Base-by-base conservation (phyloP, 2,113 vertebrate genomes). In the Callipepla californica region DNA sequence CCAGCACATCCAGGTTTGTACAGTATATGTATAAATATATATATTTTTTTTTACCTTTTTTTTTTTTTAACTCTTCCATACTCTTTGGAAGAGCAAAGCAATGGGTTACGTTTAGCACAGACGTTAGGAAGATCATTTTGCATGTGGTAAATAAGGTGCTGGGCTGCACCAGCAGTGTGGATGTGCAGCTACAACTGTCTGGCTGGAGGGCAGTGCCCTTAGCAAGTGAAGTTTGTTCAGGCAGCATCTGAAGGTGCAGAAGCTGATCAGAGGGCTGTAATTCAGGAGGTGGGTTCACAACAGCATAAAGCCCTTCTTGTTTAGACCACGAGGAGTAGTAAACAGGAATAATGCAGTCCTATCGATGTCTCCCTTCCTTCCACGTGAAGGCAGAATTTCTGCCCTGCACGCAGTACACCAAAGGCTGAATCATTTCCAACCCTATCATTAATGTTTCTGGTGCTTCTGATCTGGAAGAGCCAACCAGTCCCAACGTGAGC, bases 311-410 rank as follows among this genome's bases (percentile, higher is more conserved):
- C 13, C 7, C 42, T 70, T 53, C 45, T 34, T 3, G 20, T 26
- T 57, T 2, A 38, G n/a, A 25, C 28, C 17, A 19, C 1, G 65
- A 74, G 69, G 65, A 44, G 26, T 2, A 9, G 12, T 36, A 42
- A n/a, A 20, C 2, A 9, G 28, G 22, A 51, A 45, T 26, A 53
- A 2, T 2, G 0, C 38, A 7, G 1, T 11, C 74, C 80, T 19
- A 0, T 6, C 51, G 9, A 17, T 53, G 2, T 45, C 14, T 55
- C 34, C 58, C 38, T 82, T 89, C 50, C 57, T 67, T 67, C 34
- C 42, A 11, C 9, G 8, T 9, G 12, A 69, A 40, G 73, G 22
- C 21, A 78, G 61, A 89, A 44, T 57, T 77, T 22, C 51, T 15
- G 77, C 42, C 40, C 25, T 55, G 3, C 0, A 1, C 20, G 3